These are phyloP conservation scores for Keiferia lycopersicella DNA, from an alignment of 2,888 invertebrate genomes.

Conservation along the genomic window DNA sequence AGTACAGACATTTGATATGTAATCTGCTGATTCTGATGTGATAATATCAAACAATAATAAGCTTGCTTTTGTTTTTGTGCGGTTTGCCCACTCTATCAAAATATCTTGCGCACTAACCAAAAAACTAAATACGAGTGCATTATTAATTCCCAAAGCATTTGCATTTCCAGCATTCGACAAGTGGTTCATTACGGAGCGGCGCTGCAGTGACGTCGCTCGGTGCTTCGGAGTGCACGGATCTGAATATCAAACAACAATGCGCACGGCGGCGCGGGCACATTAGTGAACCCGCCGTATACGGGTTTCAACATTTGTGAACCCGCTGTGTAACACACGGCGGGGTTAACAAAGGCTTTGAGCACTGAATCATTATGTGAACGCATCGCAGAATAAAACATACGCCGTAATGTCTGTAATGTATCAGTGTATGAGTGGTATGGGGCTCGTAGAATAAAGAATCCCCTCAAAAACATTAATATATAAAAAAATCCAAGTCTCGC, in stretches of 20 bases:
- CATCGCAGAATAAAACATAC: neutral
- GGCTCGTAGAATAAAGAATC: neutral
- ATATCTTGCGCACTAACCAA: neutral
- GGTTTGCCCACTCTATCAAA: no score
- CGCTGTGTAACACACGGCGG: neutral
- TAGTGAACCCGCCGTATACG: constrained; percentile 11
- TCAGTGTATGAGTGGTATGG: neutral
- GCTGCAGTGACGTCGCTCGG: neutral
- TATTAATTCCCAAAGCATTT: constrained; percentile 6
- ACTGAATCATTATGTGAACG: constrained; percentile 4
- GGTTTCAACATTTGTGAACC: neutral
- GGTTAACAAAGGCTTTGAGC: neutral
- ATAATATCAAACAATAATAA: no score
- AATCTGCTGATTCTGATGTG: no score
- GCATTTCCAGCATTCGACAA: constrained; percentile 1
- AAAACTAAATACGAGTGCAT: neutral
- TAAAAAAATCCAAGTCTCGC: no score
- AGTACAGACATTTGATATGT: no score
- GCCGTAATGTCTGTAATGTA: neutral
- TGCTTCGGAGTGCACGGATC: constrained; percentile 29
- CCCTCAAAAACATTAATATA: no score
- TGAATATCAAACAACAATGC: constrained; percentile 36
- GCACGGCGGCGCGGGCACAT: constrained; percentile 12
- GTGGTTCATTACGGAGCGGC: neutral
- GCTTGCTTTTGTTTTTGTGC: no score